Conservation (phyloP, 1,140 invertebrate genomes). For the Adelges cooleyi region DNA sequence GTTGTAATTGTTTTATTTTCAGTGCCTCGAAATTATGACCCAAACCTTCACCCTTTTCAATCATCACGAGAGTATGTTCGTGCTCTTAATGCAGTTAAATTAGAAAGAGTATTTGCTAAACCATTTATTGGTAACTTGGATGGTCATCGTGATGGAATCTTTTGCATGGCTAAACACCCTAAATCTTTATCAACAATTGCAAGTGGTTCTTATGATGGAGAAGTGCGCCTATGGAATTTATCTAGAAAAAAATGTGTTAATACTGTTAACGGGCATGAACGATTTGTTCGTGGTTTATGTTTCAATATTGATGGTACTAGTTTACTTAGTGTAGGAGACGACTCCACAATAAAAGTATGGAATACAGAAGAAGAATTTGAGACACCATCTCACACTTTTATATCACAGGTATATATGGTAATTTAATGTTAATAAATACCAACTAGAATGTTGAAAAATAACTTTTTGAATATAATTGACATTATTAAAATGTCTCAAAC, state of each 20-base stretch:
- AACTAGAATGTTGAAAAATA: too few species aligned
- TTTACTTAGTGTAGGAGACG: slow-evolving; percentile 81
- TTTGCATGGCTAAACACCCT: slow-evolving; percentile 80
- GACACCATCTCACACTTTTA: slow-evolving; percentile 8
- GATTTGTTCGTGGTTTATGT: slow-evolving; percentile 71
- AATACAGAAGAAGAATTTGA: slow-evolving; percentile 42
- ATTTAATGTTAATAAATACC: too few species aligned
- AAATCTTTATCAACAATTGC: slow-evolving; percentile 60
- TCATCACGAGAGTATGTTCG: slow-evolving; percentile 80
- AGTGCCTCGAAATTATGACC: slow-evolving; percentile 93
- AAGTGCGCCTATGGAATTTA: slow-evolving; percentile 81
- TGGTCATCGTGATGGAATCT: slow-evolving; percentile 86
- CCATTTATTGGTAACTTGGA: slow-evolving; percentile 91
- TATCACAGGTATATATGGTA: slow-evolving; percentile 44
- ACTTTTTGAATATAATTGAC: too few species aligned
- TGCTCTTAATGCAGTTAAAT: slow-evolving; percentile 91
- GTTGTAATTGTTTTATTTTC: slow-evolving; percentile 37
- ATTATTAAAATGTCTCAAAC: too few species aligned
- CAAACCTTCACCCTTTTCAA: slow-evolving; percentile 83
- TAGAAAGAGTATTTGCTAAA: slow-evolving; percentile 94
- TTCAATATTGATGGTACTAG: slow-evolving; percentile 49
- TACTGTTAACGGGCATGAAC: slow-evolving; percentile 80
- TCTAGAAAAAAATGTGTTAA: slow-evolving; percentile 56
- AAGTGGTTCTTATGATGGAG: slow-evolving; percentile 90
- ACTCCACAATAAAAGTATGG: slow-evolving; percentile 94